Conservation (phyloP, 2,113 vertebrate species). For the Protobothrops flavoviridis region DNA sequence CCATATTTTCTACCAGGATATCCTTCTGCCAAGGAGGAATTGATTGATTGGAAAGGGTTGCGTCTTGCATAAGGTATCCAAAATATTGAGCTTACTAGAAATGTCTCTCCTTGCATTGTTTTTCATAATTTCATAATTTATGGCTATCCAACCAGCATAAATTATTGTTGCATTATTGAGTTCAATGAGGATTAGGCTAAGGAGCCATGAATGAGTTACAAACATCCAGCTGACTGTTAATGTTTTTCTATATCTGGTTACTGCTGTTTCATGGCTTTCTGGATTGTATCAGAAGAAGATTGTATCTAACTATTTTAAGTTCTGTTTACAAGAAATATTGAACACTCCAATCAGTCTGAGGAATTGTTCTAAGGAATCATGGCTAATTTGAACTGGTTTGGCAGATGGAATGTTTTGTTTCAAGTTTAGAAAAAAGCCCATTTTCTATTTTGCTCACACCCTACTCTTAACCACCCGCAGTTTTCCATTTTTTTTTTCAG, state of each 20-base stretch:
- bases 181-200: background rate
- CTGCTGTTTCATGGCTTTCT: background rate
- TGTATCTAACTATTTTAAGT: background rate
- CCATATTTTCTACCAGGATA: background rate
- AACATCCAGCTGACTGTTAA: background rate
- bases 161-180: background rate
- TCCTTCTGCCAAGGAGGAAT: background rate
- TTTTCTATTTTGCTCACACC: background rate
- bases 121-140: background rate
- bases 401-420: background rate
- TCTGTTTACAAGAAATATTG: background rate
- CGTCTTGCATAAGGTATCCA: background rate
- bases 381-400: background rate
- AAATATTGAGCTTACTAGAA: background rate
- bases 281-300: background rate
- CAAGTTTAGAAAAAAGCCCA: background rate
- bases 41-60: background rate
- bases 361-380: background rate
- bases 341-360: background rate
- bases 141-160: background rate
- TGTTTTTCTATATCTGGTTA: background rate
- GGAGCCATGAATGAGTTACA: background rate
- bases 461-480: background rate
- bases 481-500: background rate
- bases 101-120: background rate